These are phyloP conservation scores for Cyclargus thomasi DNA, from an alignment of 1,140 invertebrate genomes.

Conservation along the genomic window DNA sequence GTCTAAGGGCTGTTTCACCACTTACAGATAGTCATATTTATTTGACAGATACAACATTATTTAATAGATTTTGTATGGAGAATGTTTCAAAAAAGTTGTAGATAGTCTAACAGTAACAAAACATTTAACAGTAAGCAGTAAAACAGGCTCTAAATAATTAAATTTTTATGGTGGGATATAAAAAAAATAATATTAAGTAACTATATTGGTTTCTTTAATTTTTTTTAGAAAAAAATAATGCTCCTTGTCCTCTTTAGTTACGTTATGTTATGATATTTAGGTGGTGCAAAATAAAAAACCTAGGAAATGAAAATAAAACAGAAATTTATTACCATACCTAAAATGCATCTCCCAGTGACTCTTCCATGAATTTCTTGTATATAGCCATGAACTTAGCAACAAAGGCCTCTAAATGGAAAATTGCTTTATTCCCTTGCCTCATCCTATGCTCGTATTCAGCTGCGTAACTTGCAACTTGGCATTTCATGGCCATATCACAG, in stretches of 20 bases:
- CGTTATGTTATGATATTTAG: background rate
- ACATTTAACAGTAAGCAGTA: too few relatives aligned
- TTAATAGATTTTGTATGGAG: too few relatives aligned
- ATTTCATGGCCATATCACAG: conserved; percentile 93
- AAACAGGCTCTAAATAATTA: too few relatives aligned
- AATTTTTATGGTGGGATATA: too few relatives aligned
- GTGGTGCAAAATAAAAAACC: background rate
- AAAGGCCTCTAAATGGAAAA: conserved; percentile 98
- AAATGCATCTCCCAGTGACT: conserved; percentile 70
- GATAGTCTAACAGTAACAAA: too few relatives aligned
- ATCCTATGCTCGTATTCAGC: conserved; percentile 94
- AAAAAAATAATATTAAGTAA: too few relatives aligned
- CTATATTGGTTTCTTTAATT: too few relatives aligned
- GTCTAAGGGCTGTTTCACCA: too few relatives aligned
- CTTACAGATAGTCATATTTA: too few relatives aligned
- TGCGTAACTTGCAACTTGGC: conserved; percentile 88
- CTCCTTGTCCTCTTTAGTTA: background rate
- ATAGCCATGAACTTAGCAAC: conserved; percentile 96
- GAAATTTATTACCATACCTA: conserved; percentile 28
- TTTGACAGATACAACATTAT: too few relatives aligned
- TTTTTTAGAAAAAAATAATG: too few relatives aligned
- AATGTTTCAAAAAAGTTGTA: too few relatives aligned
- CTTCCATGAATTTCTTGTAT: conserved; percentile 90
- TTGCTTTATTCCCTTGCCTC: conserved; percentile 92
- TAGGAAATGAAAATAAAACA: conserved; percentile 6